Percentiles rank a stretch among this genome's conserved stretches.
phyloP scores from a whole-genome alignment of 2,113 vertebrate genomes.

The Heterocephalus glaber region DNA sequence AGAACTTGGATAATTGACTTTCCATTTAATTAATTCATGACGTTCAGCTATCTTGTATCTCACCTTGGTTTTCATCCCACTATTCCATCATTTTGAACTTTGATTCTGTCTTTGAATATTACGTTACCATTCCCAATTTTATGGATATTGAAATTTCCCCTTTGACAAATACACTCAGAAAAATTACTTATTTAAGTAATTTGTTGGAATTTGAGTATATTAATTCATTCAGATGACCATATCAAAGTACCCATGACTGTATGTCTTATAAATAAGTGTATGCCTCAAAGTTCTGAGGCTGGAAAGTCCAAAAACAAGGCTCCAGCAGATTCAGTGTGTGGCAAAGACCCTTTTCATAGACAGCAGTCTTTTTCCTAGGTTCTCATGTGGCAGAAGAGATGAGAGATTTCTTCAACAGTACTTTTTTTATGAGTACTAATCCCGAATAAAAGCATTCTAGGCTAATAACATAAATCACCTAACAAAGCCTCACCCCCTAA shows the following conservation, averaged over 20 bases:
- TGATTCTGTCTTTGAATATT: not conserved
- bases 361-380: not conserved
- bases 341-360: not conserved
- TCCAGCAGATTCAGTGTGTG: not conserved
- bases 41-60: not conserved
- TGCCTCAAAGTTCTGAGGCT: not conserved
- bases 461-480: not conserved
- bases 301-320: not conserved
- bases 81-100: not conserved
- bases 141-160: slow-evolving; percentile 8
- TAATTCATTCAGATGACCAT: not conserved
- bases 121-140: not conserved
- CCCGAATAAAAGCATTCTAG: not conserved
- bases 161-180: slow-evolving; percentile 21
- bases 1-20: not conserved
- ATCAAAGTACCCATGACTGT: not conserved
- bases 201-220: not conserved
- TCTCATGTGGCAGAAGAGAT: not conserved
- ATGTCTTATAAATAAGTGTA: not conserved
- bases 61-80: slow-evolving; percentile 16
- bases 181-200: not conserved
- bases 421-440: not conserved
- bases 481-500: not conserved
- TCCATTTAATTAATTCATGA: not conserved
- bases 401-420: not conserved